Percentiles rank a stretch among this genome's conserved stretches.
These are phyloP conservation scores for Phoeniculus purpureus DNA, from an alignment of 2,797 vertebrate species.

Conservation along the genomic window DNA sequence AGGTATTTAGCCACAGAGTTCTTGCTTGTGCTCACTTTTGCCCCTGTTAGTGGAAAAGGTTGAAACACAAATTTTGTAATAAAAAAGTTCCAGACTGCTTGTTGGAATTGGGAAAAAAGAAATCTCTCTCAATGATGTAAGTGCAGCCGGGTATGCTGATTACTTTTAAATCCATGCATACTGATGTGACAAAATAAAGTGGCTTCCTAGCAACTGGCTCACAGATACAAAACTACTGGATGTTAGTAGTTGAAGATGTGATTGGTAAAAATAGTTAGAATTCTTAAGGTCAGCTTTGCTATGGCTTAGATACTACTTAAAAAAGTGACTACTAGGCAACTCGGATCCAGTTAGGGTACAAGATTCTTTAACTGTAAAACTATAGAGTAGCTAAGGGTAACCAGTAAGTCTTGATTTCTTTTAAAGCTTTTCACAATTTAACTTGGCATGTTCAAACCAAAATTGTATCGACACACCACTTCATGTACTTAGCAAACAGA, in stretches of 20 bases:
- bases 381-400: not conserved
- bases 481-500: not conserved
- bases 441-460: not conserved
- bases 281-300: not conserved
- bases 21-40: not conserved
- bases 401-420: not conserved
- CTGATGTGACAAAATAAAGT: not conserved
- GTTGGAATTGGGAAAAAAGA: not conserved
- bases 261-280: not conserved
- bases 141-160: not conserved
- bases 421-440: not conserved
- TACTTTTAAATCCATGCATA: not conserved
- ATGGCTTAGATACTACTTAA: not conserved
- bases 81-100: not conserved
- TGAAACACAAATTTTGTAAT: not conserved
- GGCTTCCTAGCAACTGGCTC: not conserved
- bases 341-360: not conserved
- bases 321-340: not conserved
- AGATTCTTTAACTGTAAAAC: not conserved
- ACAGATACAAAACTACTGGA: not conserved
- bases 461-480: not conserved
- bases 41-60: not conserved
- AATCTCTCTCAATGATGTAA: not conserved
- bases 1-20: not conserved
- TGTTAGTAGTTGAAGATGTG: not conserved